Evolutionary conservation across 2,888 invertebrate genomes (phyloP), one percentile per base, ranked within the genome.

Genomic region (Margaritifera margaritifera): DNA sequence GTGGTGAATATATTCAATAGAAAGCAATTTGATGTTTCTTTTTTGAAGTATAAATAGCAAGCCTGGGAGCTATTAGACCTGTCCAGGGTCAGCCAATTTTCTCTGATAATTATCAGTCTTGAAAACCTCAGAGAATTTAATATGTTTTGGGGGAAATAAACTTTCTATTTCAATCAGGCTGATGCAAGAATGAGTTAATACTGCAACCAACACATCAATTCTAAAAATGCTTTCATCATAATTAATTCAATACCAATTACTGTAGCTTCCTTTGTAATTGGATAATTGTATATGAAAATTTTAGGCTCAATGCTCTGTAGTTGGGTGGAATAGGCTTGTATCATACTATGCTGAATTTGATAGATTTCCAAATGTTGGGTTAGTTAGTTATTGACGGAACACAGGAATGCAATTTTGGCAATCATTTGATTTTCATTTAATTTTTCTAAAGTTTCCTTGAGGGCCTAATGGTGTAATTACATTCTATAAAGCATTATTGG

Each of bases 201-300:
- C 42, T 42, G 42, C 42, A 42, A 42, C 42, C 42, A 42, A 42
- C 42, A 42, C 42, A 42, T 42, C 42, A 42, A 15, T 42, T 50
- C 55, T 22, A 20, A 51, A 51, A 61, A 51, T 66, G 25, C 6
- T 53, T 58, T 52, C 20, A 61, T 64, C 61, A 60, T 72, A 72
- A 72, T 72, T 72, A 72, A 72, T 72, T 66, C 66, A 54, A 66
- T 53, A 60, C 60, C 69, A 69, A 64, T 69, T 55, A 61, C 53
- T 24, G 53, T 72, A 62, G 42, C 42, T 42, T 42, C 42, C 42
- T 42, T 15, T 42, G 42, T 78, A 76, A 80, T 80, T 80, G 76
- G 72, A 80, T 80, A 80, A 78, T 75, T 78, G 77, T 69, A 72
- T 80, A 76, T 78, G 74, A 78, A 78, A 76, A 67, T 77, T 78